Evolutionary conservation across 2,888 invertebrate species (phyloP).

Genomic region (Caenorhabditis sp.): DNA sequence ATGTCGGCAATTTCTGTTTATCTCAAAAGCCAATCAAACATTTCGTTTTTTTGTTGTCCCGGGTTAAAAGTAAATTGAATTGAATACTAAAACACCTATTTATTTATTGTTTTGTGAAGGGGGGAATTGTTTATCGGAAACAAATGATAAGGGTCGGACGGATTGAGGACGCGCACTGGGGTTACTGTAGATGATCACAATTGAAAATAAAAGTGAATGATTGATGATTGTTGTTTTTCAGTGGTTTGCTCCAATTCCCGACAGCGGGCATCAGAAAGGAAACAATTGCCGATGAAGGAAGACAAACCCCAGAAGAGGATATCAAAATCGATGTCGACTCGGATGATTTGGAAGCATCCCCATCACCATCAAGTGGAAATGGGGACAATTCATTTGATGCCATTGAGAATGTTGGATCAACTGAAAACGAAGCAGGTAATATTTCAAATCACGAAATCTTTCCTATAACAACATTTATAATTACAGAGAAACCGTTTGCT

Average conservation of each 20-base stretch:
- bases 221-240: constrained; percentile 18
- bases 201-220: constrained; percentile 13
- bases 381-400: constrained; percentile 6
- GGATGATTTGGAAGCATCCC: constrained; percentile 22
- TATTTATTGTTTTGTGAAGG: constrained; percentile 4
- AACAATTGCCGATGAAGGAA: too few species aligned
- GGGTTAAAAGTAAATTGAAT: not conserved
- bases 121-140: not conserved
- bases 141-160: not conserved
- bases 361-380: constrained; percentile 22
- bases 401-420: constrained; percentile 19
- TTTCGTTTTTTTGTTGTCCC: too few species aligned
- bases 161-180: constrained; percentile 14
- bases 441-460: not conserved
- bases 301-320: constrained; percentile 12
- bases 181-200: constrained; percentile 33
- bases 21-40: not conserved
- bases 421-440: constrained; percentile 6
- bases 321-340: constrained; percentile 27
- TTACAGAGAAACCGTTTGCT: constrained; percentile 65
- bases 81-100: not conserved
- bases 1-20: constrained; percentile 18
- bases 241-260: not conserved
- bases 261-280: not conserved
- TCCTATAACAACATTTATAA: too few species aligned